Evolutionary conservation across 2,113 vertebrate species (phyloP), one percentile per base, ranked within the genome.

Genomic region (Hylia prasina): DNA sequence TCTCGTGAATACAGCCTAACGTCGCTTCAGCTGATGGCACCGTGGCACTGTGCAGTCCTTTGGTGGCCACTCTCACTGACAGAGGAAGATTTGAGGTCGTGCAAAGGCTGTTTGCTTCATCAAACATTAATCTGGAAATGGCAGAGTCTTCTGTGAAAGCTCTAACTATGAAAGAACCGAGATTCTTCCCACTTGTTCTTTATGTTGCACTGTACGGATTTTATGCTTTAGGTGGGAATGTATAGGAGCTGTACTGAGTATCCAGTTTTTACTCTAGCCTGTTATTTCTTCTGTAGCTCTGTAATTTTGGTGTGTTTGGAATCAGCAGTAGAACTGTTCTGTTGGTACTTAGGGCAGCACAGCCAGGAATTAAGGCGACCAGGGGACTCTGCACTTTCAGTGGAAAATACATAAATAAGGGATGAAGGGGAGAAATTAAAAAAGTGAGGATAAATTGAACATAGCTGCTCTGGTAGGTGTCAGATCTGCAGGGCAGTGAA

Each of bases 201-300:
- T 99, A 97, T 15, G 97, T 99, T 42, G 97, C 97, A 13, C 65
- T 99, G 76, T 95, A 80, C 31, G 98, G 98, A 42, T 97, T 99
- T 37, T 80, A 89, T 81, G 98, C 98, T 48, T 94, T 99, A 85
- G 90, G 94, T 40, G 90, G 82, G 68, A 63, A 51, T 5, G 30
- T 45, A 7, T 28, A 89, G 86, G 60, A 64, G 72, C 65, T 84
- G 53, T 61, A 64, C 35, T 33, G n/a, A 66, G 37, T 27, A 17
- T 14, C 28, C 64, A 19, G 11, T 16, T 73, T 7, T 2, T 70
- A 28, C 28, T 56, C 33, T 33, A n/a, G 35, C 40, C 60, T 30
- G 19, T 40, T 48, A 30, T 53, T 75, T 84, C 15, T 82, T 61
- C 61, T 40, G 39, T 87, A 70, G 56, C 56, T 81, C 48, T 30